These are phyloP conservation scores for Fistularia commersonii DNA, from an alignment of 2,797 vertebrate genomes.

Conservation along the genomic window DNA sequence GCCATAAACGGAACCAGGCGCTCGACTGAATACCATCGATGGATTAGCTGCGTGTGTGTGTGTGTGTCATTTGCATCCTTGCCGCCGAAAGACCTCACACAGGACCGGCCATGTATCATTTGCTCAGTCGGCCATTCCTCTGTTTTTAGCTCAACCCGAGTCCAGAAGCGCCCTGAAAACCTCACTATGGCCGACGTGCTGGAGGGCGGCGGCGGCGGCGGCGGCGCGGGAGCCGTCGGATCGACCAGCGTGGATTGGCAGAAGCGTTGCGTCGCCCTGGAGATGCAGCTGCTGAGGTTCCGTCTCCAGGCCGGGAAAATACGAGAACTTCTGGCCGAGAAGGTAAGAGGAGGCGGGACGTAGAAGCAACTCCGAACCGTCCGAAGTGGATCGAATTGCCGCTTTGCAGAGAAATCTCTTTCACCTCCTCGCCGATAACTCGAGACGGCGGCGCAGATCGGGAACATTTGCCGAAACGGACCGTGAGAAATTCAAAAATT, in stretches of 20 bases:
- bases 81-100: too few relatives aligned
- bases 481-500: too few relatives aligned
- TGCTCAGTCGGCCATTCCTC: slow-evolving; percentile 1
- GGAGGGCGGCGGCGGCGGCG: slow-evolving; percentile 67
- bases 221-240: slow-evolving; percentile 40
- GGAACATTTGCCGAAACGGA: too few relatives aligned
- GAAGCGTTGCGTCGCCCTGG: slow-evolving; percentile 85
- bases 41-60: background rate
- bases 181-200: slow-evolving; percentile 75
- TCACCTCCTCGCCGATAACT: too few relatives aligned
- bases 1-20: slow-evolving; percentile 1
- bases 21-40: background rate
- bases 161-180: slow-evolving; percentile 29
- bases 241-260: slow-evolving; percentile 82
- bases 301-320: slow-evolving; percentile 91
- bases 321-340: slow-evolving; percentile 90
- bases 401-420: too few relatives aligned
- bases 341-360: slow-evolving; percentile 72
- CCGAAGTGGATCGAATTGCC: too few relatives aligned
- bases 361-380: background rate
- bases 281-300: slow-evolving; percentile 92
- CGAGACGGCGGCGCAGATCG: too few relatives aligned
- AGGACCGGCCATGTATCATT: slow-evolving; percentile 6
- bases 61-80: background rate
- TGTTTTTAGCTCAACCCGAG: slow-evolving; percentile 21